Evolutionary conservation across 2,113 vertebrate species (phyloP), one percentile per base, ranked within the genome.

Genomic region (Ctenodactylus gundi): DNA sequence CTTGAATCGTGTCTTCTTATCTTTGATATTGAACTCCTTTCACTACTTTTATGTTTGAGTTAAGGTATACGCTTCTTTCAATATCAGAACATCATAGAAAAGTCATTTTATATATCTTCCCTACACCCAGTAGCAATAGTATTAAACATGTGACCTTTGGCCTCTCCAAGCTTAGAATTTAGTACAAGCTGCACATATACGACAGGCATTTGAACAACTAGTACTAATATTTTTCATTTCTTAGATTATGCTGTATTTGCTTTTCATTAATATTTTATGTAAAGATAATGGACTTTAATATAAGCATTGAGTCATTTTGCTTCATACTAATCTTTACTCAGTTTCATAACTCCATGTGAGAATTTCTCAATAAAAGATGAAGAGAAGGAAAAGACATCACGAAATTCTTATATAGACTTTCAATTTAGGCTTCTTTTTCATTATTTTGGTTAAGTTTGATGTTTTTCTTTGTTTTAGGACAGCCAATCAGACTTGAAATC

Each of bases 61-160:
- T 93, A 88, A 13, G 82, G 6, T 1, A 82, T n/a, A 55, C 1
- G n/a, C 4, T 77, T 83, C 67, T 87, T 75, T 92, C 51, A 75
- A 41, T 62, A 75, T 88, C 10, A 89, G 34, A 87, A 36, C 8
- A 87, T 93, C 83, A 84, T 25, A 36, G 39, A 70, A 86, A 93
- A 81, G n/a, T 6, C 34, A 55, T 72, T 73, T 95, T 31, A 82
- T 21, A 29, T 34, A 31, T 34, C 18, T 90, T 93, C 60, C 14
- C 21, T 84, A 11, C 15, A 72, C 29, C 51, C 72, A 67, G 21
- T 14, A 80, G n/a, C 93, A 83, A 21, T 76, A 64, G 41, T n/a
- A n/a, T 62, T 57, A 90, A 94, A 75, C 39, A 93, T 64, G 44
- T 85, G 84, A 39, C 75, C 55, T 93, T 93, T 90, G 65, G 88